These are phyloP conservation scores for Drosophila limbata DNA, from an alignment of 2,888 invertebrate species.

Conservation along the genomic window DNA sequence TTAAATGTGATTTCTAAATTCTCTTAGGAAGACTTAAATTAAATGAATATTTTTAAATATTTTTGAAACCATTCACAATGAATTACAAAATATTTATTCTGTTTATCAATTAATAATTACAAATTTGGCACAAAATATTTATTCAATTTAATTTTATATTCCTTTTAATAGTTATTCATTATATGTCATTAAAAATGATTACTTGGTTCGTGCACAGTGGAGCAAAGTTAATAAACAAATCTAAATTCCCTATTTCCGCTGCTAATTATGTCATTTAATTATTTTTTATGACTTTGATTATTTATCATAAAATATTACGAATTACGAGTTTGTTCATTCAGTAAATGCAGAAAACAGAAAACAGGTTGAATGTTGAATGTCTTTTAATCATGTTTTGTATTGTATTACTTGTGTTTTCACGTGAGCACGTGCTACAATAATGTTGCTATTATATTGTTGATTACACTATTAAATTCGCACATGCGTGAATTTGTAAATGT, in stretches of 20 bases:
- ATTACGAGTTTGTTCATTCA: slow-evolving; percentile 30
- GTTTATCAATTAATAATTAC: too few relatives aligned
- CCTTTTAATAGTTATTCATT: not conserved
- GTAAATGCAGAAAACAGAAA: slow-evolving; percentile 19
- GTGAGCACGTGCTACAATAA: slow-evolving; percentile 49
- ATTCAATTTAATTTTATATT: not conserved
- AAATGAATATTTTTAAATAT: too few relatives aligned
- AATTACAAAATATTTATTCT: too few relatives aligned
- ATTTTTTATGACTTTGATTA: not conserved
- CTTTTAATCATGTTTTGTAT: not conserved
- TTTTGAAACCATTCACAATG: too few relatives aligned
- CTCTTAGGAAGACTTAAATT: too few relatives aligned
- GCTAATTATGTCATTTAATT: slow-evolving; percentile 1
- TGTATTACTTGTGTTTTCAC: slow-evolving; percentile 4
- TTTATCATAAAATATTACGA: not conserved
- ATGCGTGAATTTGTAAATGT: slow-evolving; percentile 54
- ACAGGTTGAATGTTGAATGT: slow-evolving; percentile 14
- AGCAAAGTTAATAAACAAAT: not conserved
- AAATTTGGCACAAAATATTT: not conserved
- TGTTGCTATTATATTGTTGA: slow-evolving; percentile 42
- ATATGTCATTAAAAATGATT: not conserved
- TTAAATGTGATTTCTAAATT: not conserved
- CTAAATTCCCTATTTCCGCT: not conserved
- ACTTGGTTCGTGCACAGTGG: slow-evolving; percentile 2
- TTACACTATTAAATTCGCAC: slow-evolving; percentile 52